These are phyloP conservation scores for Lissonota sp. DNA, from an alignment of 2,888 invertebrate genomes.

Conservation along the genomic window DNA sequence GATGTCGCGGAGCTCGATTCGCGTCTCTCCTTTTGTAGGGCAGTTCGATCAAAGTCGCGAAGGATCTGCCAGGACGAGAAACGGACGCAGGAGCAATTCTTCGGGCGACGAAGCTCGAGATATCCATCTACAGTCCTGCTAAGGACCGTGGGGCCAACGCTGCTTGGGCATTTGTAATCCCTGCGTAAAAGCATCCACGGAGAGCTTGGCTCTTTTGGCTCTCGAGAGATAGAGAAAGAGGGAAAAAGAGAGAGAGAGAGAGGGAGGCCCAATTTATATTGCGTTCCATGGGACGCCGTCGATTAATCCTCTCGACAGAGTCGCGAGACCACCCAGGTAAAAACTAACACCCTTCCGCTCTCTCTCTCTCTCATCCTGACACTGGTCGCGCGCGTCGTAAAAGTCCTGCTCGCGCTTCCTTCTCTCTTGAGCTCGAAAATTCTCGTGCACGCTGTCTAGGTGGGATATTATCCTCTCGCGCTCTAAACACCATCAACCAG, in stretches of 20 bases:
- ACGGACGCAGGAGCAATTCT: constrained; percentile 69
- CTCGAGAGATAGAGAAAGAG: no score
- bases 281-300: constrained; percentile 78
- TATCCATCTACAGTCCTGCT: constrained; percentile 82
- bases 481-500: constrained; percentile 59
- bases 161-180: constrained; percentile 80
- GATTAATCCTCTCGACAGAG: constrained; percentile 81
- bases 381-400: constrained; percentile 79
- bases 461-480: no score
- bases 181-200: constrained; percentile 72
- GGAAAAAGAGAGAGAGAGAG: no score
- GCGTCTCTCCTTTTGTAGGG: constrained; percentile 45
- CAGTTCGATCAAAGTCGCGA: constrained; percentile 77
- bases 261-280: constrained; percentile 82
- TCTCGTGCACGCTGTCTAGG: constrained; percentile 2
- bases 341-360: constrained; percentile 79
- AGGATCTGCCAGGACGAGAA: constrained; percentile 32
- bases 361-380: constrained; percentile 76
- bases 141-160: constrained; percentile 72
- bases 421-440: constrained; percentile 53
- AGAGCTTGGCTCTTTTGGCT: no score
- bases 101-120: constrained; percentile 73
- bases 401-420: constrained; percentile 67
- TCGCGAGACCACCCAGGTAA: constrained; percentile 82
- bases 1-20: constrained; percentile 53